phyloP scores from a whole-genome alignment of 2,888 invertebrate genomes.

The Rapana venosa region DNA sequence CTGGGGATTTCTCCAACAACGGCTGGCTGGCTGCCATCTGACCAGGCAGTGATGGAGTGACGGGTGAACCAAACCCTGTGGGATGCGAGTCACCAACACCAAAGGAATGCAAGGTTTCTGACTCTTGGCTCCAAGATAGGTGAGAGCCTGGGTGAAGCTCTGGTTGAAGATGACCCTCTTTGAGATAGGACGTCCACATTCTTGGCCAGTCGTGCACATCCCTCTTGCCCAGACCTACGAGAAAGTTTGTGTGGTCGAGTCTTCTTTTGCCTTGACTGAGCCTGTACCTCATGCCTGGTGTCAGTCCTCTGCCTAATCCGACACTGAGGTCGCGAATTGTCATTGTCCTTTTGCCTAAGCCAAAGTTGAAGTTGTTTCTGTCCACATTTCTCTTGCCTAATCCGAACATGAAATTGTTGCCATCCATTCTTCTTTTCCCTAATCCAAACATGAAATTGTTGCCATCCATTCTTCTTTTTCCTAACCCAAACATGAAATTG shows the following conservation, averaged over 20 bases:
- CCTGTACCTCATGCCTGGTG: not conserved
- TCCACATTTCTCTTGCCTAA: conserved; percentile 16
- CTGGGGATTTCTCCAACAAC: no score
- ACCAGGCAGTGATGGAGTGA: not conserved
- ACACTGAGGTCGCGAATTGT: not conserved
- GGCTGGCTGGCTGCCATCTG: not conserved
- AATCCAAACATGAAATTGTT: not conserved
- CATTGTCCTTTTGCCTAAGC: not conserved
- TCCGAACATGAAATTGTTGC: not conserved
- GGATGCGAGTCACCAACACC: not conserved
- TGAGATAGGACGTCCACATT: not conserved
- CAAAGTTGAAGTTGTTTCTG: not conserved
- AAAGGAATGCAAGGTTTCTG: not conserved
- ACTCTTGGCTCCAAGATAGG: not conserved
- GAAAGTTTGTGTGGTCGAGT: not conserved
- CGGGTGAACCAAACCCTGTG: not conserved
- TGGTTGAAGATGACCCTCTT: not conserved
- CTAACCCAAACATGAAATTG: not conserved
- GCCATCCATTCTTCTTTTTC: not conserved
- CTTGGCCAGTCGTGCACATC: not conserved
- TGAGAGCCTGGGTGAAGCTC: not conserved
- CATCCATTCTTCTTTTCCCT: not conserved
- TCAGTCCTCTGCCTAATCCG: not conserved
- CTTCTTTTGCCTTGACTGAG: conserved; percentile 18
- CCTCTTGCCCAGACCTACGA: conserved; percentile 18